Evolutionary conservation across 1,140 invertebrate genomes (phyloP), one percentile per base, ranked within the genome.

Genomic region (Nixonia krombeini): DNA sequence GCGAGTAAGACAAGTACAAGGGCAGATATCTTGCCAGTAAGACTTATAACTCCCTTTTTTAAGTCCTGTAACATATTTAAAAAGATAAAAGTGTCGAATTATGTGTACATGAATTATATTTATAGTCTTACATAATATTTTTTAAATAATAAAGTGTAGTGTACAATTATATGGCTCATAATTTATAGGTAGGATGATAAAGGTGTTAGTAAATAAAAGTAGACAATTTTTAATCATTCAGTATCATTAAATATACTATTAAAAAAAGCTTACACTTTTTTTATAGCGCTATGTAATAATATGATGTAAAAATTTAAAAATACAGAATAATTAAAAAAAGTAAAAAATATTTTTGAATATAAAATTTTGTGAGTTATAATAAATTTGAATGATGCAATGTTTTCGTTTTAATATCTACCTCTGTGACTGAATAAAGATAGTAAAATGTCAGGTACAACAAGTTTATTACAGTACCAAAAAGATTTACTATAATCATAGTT

Each of bases 401-500:
- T n/a, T n/a, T n/a, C n/a, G n/a, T n/a, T n/a, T n/a, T n/a, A n/a
- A n/a, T n/a, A n/a, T n/a, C n/a, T 88, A 80, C 89, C 79, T 78
- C 87, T 35, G 66, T 71, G 8, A 85, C 74, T 4, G 90, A 85
- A 73, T 90, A 94, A 13, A 86, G 65, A 75, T 90, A 92, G 80
- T 88, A 94, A 9, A 90, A 76, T 37, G 83, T 44, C 53, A 90
- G 80, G 70, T 93, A 94, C 6, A 88, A 26, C 0, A 88, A 73
- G 74, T 92, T 94, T 23, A 91, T 81, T 1, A 87, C 70, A 44
- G 92, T 80, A 57, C 91, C 92, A 75, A 90, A 87, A 46, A 92
- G 72, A 84, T 93, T 94, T 17, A 93, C 90, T 75, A 87, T 87
- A 33, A 92, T 90, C 90, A 93, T 93, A 0, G 87, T 88, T 51